Evolutionary conservation across 2,888 invertebrate species (phyloP).

Genomic region (Drosophila dives): DNA sequence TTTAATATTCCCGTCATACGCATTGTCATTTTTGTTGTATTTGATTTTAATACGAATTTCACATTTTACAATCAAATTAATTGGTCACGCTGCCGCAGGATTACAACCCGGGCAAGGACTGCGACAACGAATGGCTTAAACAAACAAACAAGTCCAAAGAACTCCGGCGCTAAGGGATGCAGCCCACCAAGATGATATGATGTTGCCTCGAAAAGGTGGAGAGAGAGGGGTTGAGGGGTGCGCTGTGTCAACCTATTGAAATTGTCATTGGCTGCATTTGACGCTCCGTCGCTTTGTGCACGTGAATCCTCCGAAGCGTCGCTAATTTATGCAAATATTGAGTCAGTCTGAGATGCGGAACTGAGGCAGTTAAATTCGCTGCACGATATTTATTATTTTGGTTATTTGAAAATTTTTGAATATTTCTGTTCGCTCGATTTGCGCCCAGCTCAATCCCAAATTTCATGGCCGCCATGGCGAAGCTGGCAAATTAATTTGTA

Average conservation of each 20-base stretch:
- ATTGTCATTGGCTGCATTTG: constrained; percentile 76
- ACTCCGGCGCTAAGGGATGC: constrained; percentile 63
- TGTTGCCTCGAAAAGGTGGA: not conserved
- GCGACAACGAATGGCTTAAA: constrained; percentile 60
- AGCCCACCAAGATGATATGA: constrained; percentile 36
- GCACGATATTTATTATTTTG: constrained; percentile 83
- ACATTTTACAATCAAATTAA: constrained; percentile 85
- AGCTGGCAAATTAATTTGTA: constrained; percentile 82
- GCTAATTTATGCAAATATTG: constrained; percentile 84
- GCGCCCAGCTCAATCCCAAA: constrained; percentile 50
- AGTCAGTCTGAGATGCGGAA: constrained; percentile 46
- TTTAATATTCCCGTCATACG: constrained; percentile 83
- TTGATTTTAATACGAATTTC: constrained; percentile 84
- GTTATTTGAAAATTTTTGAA: constrained; percentile 70
- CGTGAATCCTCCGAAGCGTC: constrained; percentile 75
- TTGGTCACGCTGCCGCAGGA: constrained; percentile 84
- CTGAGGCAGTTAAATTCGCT: constrained; percentile 79
- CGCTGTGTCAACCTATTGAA: constrained; percentile 41
- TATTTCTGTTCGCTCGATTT: constrained; percentile 74
- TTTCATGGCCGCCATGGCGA: constrained; percentile 62
- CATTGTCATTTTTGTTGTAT: constrained; percentile 80
- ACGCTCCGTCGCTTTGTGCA: constrained; percentile 63
- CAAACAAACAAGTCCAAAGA: constrained; percentile 57
- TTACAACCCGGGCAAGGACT: constrained; percentile 67
- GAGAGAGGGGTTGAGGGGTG: constrained; percentile 1